These are phyloP conservation scores for Seriola dumerili DNA, from an alignment of 2,113 vertebrate genomes.

Conservation along the genomic window DNA sequence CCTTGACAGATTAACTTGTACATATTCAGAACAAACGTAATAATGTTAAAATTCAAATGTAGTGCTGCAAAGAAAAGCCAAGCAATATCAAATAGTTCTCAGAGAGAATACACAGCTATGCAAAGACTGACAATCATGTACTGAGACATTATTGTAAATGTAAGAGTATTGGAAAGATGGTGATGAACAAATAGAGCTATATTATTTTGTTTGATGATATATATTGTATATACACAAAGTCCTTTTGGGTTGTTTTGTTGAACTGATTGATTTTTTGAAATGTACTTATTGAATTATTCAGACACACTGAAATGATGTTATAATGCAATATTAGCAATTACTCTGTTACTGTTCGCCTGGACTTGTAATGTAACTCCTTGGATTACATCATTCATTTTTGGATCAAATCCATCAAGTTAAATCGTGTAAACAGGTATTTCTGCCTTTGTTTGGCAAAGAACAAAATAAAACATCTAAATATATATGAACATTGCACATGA, in stretches of 20 bases:
- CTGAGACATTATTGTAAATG: constrained; percentile 18
- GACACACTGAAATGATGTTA: neutral
- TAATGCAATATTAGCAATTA: neutral
- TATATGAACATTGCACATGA: constrained; percentile 17
- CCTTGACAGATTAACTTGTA: neutral
- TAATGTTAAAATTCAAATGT: neutral
- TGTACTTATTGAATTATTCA: constrained; percentile 27
- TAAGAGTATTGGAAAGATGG: neutral
- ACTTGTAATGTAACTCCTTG: neutral
- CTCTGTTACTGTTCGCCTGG: neutral
- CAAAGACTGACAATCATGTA: constrained; percentile 32
- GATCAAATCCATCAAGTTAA: constrained; percentile 2
- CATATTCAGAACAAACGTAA: neutral
- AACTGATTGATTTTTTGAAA: constrained; percentile 19
- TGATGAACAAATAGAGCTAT: neutral
- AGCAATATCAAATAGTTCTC: constrained; percentile 30
- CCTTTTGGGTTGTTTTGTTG: constrained; percentile 25
- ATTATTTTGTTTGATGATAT: constrained; percentile 36
- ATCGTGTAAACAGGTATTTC: constrained; percentile 17
- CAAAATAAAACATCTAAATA: constrained; percentile 39
- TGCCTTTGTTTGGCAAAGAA: constrained; percentile 4
- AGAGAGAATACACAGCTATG: constrained; percentile 45
- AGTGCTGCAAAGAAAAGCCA: constrained; percentile 19
- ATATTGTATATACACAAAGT: constrained; percentile 32
- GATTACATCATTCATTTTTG: constrained; percentile 7